Evolutionary conservation across 2,888 invertebrate genomes (phyloP), one percentile per base, ranked within the genome.

Genomic region (Ichneumoninae sp.): DNA sequence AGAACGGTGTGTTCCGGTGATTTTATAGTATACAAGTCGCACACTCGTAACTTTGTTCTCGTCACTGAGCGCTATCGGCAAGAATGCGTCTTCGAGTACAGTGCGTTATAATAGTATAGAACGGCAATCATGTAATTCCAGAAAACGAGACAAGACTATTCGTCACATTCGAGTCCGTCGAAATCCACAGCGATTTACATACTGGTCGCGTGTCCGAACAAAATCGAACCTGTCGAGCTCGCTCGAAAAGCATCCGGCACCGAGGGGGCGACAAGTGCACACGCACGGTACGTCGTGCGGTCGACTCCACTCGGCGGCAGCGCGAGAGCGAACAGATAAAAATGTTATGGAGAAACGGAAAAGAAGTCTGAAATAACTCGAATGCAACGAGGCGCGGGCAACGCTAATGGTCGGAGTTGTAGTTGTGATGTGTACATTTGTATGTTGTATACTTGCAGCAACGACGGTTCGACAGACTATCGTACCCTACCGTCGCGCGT

Each of bases 301-400:
- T 60, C 13, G 60, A 30, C 40, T 66, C 22, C 16, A 19, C 40
- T 4, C 19, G 40, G n/a, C 36, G 1, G 10, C 66, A 8, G 40
- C 4, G n/a, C 16, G 62, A 36, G 66, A 19, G 10, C 7, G 66
- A 66, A 66, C 10, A 40, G 36, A 40, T 36, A 66, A 66, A 66
- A 66, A 22, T 36, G 10, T 1, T 66, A 30, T 10, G 8, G 36
- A 66, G 66, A 40, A 66, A 36, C 40, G 66, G 30, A 36, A 66
- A 44, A 66, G 66, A 22, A 40, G 3, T 66, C 36, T 66, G 19
- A 40, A 66, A 44, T 66, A 66, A 66, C 66, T 66, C 66, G 66
- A 44, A 66, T n/a, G 36, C 66, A 13, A 44, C 66, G 66, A 66
- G 40, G 62, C 62, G 62, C 62, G 33, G 36, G 36, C 33, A 62